Evolutionary conservation across 30 jellyfish, hydroid and myxozoan species (phyloP).

Genomic region (Aurelia aurita complex sp. Pacific): DNA sequence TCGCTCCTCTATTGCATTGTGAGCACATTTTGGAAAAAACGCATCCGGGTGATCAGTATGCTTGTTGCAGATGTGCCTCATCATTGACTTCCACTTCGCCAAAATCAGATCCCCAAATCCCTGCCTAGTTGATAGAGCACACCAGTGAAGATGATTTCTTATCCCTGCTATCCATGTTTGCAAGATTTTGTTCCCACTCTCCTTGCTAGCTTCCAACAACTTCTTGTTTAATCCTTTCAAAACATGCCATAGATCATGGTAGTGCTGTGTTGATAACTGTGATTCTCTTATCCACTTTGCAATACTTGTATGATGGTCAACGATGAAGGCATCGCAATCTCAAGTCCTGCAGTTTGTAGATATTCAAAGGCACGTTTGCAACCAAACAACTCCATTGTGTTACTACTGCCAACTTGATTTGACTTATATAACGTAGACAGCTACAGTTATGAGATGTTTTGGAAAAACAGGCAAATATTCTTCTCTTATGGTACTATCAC

Average conservation of each 20-base stretch:
- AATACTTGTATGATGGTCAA: slow-evolving; percentile 23
- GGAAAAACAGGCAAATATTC: too few species aligned
- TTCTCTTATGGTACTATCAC: too few species aligned
- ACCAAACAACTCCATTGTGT: too few species aligned
- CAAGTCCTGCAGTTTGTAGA: slow-evolving; percentile 16
- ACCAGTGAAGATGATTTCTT: slow-evolving; percentile 27
- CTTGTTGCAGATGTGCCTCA: not conserved
- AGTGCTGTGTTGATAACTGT: slow-evolving; percentile 10
- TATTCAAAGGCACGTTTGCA: not conserved
- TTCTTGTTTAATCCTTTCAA: not conserved
- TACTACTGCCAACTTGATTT: too few species aligned
- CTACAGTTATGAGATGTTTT: too few species aligned
- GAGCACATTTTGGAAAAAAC: not conserved
- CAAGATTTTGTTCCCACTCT: slow-evolving; percentile 21
- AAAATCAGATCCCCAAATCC: too few species aligned
- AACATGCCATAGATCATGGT: slow-evolving; percentile 48
- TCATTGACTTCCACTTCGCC: too few species aligned
- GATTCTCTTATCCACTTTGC: slow-evolving; percentile 44
- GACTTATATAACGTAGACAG: too few species aligned
- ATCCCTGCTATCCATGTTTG: slow-evolving; percentile 11
- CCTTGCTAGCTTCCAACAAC: slow-evolving; percentile 23
- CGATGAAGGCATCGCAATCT: slow-evolving; percentile 9
- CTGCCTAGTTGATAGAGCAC: too few species aligned
- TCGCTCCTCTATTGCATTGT: slow-evolving; percentile 1
- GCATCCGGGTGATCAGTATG: slow-evolving; percentile 20